Percentiles rank a stretch among this genome's conserved stretches.
Conservation (phyloP, 2,888 invertebrate genomes). For the Drosophila kuntzei region DNA sequence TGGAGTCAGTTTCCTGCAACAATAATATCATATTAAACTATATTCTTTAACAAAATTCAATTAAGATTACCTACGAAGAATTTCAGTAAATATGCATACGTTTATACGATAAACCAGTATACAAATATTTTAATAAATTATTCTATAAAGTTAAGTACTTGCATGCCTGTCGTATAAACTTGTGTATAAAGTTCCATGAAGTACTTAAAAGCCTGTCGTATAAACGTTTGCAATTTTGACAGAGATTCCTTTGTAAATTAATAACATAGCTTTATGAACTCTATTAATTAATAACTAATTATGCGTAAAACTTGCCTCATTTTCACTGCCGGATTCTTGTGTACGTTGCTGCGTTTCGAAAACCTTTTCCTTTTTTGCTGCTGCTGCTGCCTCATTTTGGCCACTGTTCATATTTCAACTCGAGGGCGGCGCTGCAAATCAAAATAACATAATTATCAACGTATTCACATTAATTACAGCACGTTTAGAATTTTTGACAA, state of each 20-base stretch:
- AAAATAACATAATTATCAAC: slow-evolving; percentile 33
- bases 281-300: slow-evolving; percentile 1
- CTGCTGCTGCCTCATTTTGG: slow-evolving; percentile 82
- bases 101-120: neutral
- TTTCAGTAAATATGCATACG: neutral
- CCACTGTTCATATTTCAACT: slow-evolving; percentile 83
- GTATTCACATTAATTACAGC: slow-evolving; percentile 47
- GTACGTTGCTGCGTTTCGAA: slow-evolving; percentile 79
- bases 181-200: neutral
- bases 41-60: neutral
- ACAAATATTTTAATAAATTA: too few relatives aligned
- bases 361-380: slow-evolving; percentile 79
- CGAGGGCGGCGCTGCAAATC: slow-evolving; percentile 40
- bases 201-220: neutral
- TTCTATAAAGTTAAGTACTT: too few relatives aligned
- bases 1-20: slow-evolving; percentile 81
- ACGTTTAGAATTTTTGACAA: slow-evolving; percentile 61
- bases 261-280: neutral
- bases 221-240: neutral
- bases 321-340: slow-evolving; percentile 83
- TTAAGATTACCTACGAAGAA: too few relatives aligned
- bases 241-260: neutral
- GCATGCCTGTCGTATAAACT: too few relatives aligned
- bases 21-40: neutral
- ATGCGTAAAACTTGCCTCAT: slow-evolving; percentile 73